phyloP scores from a whole-genome alignment of 2,113 vertebrate genomes.

The Dolichallabes microphthalmus region DNA sequence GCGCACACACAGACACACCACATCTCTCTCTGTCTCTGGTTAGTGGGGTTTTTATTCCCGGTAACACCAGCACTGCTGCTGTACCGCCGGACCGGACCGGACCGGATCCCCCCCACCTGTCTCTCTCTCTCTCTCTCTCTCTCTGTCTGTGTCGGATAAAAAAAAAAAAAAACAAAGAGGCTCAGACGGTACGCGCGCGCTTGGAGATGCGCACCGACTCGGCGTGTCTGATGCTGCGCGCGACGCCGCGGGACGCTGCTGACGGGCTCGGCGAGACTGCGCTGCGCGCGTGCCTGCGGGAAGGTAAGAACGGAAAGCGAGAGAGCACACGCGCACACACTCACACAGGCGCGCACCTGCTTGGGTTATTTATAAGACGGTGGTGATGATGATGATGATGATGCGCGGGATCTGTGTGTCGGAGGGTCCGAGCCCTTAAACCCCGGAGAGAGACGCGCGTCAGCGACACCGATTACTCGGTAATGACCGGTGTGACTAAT shows the following conservation, averaged over 20 bases:
- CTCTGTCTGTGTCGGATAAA: too few relatives aligned
- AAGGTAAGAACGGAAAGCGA: slow-evolving; percentile 26
- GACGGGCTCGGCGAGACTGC: background rate
- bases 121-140: background rate
- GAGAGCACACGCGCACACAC: background rate
- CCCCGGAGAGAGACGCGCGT: background rate
- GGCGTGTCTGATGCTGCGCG: slow-evolving; percentile 10
- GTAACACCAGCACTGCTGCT: slow-evolving; percentile 12
- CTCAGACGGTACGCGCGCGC: slow-evolving; percentile 5
- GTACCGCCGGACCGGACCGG: background rate
- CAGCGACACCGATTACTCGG: background rate
- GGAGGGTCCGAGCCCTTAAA: background rate
- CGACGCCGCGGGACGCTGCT: slow-evolving; percentile 27
- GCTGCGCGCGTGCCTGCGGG: slow-evolving; percentile 23
- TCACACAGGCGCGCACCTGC: background rate
- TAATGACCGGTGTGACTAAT: slow-evolving; percentile 10
- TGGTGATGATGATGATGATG: background rate
- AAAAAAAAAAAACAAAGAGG: background rate
- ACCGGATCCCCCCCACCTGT: slow-evolving; percentile 14
- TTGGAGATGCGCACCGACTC: slow-evolving; percentile 18
- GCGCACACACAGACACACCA: background rate
- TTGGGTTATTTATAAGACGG: slow-evolving; percentile 2
- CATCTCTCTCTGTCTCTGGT: background rate
- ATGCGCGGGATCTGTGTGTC: too few relatives aligned
- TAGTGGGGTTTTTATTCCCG: slow-evolving; percentile 14